Evolutionary conservation across 2,888 invertebrate genomes (phyloP).

Genomic region (Pandemis heparana): DNA sequence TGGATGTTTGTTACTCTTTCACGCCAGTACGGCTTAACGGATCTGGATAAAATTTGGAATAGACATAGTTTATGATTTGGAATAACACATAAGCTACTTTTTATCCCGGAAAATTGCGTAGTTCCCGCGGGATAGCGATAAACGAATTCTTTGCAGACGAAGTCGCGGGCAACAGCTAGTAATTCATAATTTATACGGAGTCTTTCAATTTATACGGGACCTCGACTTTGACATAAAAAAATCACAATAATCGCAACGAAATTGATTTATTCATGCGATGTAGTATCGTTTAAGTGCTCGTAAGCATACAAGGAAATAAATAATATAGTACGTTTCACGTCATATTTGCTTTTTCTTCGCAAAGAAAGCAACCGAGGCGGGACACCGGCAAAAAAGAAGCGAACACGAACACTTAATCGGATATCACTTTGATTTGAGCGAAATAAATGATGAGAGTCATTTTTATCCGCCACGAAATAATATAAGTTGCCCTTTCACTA

Average conservation of each 20-base stretch:
- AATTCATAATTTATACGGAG: too few species aligned
- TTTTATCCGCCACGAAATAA: slow-evolving; percentile 38
- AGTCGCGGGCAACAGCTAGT: too few species aligned
- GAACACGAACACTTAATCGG: slow-evolving; percentile 26
- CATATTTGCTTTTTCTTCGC: slow-evolving; percentile 12
- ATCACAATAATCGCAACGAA: not conserved
- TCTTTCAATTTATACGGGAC: not conserved
- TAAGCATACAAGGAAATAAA: slow-evolving; percentile 16
- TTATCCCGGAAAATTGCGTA: too few species aligned
- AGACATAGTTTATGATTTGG: too few species aligned
- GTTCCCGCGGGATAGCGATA: too few species aligned
- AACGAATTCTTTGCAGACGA: too few species aligned
- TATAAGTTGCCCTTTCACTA: slow-evolving; percentile 17
- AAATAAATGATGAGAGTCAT: slow-evolving; percentile 39
- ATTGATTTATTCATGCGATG: not conserved
- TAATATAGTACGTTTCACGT: slow-evolving; percentile 27
- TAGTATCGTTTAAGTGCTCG: not conserved
- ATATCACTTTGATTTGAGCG: slow-evolving; percentile 41
- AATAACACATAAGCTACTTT: too few species aligned
- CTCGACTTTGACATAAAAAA: not conserved
- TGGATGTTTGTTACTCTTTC: too few species aligned
- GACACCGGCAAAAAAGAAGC: slow-evolving; percentile 24
- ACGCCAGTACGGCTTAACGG: too few species aligned
- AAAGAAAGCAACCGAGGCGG: slow-evolving; percentile 18
- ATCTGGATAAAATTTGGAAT: too few species aligned